phyloP scores from a whole-genome alignment of 2,113 vertebrate genomes.

The Chelonoidis abingdonii region DNA sequence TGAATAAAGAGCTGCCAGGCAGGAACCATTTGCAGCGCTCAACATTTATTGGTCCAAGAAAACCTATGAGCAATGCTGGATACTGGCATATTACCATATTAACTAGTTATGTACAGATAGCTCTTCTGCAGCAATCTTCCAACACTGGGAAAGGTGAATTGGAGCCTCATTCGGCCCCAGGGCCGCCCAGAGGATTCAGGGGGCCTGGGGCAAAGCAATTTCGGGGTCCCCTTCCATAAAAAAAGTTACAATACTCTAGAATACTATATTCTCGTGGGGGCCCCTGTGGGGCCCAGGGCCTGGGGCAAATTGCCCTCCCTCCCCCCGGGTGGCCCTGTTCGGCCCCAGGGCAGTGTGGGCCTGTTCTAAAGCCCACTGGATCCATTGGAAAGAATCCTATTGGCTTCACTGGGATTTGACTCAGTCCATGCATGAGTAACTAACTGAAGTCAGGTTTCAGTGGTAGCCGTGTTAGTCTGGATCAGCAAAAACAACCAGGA shows the following conservation, averaged over 20 bases:
- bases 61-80: background rate
- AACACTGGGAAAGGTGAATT: background rate
- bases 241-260: too few species aligned
- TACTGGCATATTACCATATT: background rate
- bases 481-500: too few species aligned
- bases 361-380: background rate
- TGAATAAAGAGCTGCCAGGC: background rate
- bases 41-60: background rate
- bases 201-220: too few species aligned
- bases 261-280: too few species aligned
- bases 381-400: background rate
- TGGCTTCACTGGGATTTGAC: background rate
- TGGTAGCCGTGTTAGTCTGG: too few species aligned
- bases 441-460: background rate
- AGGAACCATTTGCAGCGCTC: background rate
- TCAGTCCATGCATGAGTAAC: background rate
- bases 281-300: too few species aligned
- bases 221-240: too few species aligned
- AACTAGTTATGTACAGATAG: background rate
- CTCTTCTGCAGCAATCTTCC: background rate
- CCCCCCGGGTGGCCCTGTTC: background rate
- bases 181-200: background rate
- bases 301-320: too few species aligned
- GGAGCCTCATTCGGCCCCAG: background rate
- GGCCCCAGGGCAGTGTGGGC: background rate